Percentiles rank a stretch among this genome's conserved stretches.
Evolutionary conservation across 30 jellyfish, hydroid and myxozoan genomes (phyloP).

Genomic region (Aurelia aurita): DNA sequence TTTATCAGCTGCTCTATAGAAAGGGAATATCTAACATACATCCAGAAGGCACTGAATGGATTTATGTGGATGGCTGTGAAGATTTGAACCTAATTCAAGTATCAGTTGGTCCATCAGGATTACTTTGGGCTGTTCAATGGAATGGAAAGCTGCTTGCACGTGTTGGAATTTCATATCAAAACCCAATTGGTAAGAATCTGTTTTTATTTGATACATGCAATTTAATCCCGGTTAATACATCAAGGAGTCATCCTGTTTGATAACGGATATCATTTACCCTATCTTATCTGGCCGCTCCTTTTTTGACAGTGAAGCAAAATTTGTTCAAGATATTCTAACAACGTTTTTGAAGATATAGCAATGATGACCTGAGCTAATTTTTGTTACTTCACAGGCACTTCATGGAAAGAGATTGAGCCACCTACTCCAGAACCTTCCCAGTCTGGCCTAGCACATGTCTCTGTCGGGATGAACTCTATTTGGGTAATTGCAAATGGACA

Average conservation of each 20-base stretch:
- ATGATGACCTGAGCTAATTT: neutral
- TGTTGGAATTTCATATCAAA: slow-evolving; percentile 78
- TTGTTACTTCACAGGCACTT: slow-evolving; percentile 53
- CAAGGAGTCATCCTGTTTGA: no score
- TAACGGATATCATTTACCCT: neutral
- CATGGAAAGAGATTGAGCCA: slow-evolving; percentile 65
- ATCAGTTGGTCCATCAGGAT: slow-evolving; percentile 92
- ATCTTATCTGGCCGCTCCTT: neutral
- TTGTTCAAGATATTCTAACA: no score
- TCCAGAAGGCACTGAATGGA: slow-evolving; percentile 90
- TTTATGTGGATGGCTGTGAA: slow-evolving; percentile 59
- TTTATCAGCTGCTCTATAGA: slow-evolving; percentile 77
- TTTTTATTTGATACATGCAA: no score
- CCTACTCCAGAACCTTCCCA: slow-evolving; percentile 34
- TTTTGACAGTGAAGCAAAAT: no score
- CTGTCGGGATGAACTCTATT: slow-evolving; percentile 82
- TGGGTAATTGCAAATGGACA: slow-evolving; percentile 75
- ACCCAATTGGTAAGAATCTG: slow-evolving; percentile 74
- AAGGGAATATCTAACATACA: slow-evolving; percentile 67
- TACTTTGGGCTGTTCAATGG: slow-evolving; percentile 95
- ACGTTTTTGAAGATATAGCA: no score
- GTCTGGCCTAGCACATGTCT: slow-evolving; percentile 49
- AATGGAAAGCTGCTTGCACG: slow-evolving; percentile 86
- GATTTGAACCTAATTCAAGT: slow-evolving; percentile 78
- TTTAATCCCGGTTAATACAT: no score